Base-by-base conservation (phyloP, 2,888 invertebrate species). In the Stenotaenia linearis region DNA sequence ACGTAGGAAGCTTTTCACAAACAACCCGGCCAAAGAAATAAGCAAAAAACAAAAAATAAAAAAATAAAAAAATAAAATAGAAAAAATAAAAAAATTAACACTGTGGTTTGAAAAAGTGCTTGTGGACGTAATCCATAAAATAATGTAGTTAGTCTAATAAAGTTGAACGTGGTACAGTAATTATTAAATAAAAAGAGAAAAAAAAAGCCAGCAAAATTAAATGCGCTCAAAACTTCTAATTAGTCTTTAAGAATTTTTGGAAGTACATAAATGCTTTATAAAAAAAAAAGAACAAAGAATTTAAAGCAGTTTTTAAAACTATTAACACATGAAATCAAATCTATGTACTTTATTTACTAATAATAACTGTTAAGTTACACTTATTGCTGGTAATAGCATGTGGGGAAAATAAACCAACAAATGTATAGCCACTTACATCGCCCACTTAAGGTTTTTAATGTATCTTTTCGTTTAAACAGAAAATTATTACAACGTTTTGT, bases 351-450 rank as follows among this genome's bases (percentile, higher is more conserved):
- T 77, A 77, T 77, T 77, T 77, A 77, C 77, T 77, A 77, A 77
- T 69, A 69, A 69, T 77, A 77, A 77, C 77, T 77, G 77, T 77
- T 37, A 77, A 77, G 77, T 77, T 77, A 77, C 77, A 77, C 45
- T 77, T 77, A 77, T 77, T 77, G 77, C 77, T 77, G 77, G 21
- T 77, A 77, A 77, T 77, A 77, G 77, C 77, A 77, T 69, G 69
- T 69, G 77, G 77, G 77, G 77, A 77, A 77, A 37, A 77, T 77
- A 77, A 45, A 77, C 45, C 28, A 77, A 40, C 45, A 77, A 77
- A 69, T 69, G 77, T 77, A 32, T 75, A 77, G 77, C 77, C 77
- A 77, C 77, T 77, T 77, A 77, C 77, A 77, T 77, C 77, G 37
- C 77, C 77, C 76, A 75, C 35, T 69, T 69, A 28, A 69, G 28